Evolutionary conservation across 2,888 invertebrate species (phyloP), one percentile per base, ranked within the genome.

Genomic region (Agriotes lineatus): DNA sequence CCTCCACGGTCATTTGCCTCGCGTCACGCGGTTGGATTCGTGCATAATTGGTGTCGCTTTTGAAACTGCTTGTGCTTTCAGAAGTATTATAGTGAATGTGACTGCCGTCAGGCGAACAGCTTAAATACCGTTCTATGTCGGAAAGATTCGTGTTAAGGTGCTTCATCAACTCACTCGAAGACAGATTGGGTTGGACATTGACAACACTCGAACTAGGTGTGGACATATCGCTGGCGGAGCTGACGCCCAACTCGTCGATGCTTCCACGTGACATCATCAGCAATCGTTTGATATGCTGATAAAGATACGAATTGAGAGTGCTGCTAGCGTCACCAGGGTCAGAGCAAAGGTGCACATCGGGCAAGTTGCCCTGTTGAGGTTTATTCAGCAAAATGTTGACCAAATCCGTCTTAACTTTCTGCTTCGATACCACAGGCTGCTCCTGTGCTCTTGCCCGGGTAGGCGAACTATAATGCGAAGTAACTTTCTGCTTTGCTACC

Each of bases 151-250:
- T 42, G 66, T 81, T 80, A 48, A 79, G 79, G 52, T 77, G 73
- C 45, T 74, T 74, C 50, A 76, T 66, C 5, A 77, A 54, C 52
- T 76, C 71, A 18, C 63, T 48, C 1, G 71, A 61, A 1, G 77
- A 72, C 7, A 77, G 74, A 75, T 88, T 87, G 0, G 73, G 74
- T 1, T 82, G 79, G 3, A 81, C 80, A 57, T 87, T 84, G 0
- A 88, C 78, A 1, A 87, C 74, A 1, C 87, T 88, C 1, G 83
- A 82, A 7, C 81, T 76, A 0, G 88, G 88, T 0, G 88, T 87
- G 18, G 84, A 78, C 14, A 87, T 80, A 0, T 85, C 85, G 20
- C 87, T 86, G 0, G 79, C 78, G 0, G 84, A 83, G 72, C 85
- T 85, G 0, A 86, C 84, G 0, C 82, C 82, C 14, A 88, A 77